phyloP scores from a whole-genome alignment of 2,888 invertebrate species.

The Trichogramma evanescens region DNA sequence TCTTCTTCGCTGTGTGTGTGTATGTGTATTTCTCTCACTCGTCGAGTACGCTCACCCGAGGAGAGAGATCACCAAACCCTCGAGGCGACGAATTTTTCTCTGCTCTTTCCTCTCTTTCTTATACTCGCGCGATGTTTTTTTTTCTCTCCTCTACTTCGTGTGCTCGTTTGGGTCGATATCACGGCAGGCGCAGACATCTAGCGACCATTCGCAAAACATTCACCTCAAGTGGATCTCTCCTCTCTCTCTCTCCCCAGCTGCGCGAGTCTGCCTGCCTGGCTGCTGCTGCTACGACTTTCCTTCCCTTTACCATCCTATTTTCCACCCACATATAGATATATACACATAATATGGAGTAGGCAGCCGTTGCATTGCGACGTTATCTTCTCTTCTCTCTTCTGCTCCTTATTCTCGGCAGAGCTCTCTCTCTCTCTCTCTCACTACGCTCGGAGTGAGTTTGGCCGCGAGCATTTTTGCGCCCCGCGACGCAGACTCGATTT shows the following conservation, averaged over 20 bases:
- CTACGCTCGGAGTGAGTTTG: too few relatives aligned
- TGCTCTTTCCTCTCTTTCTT: background rate
- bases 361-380: conserved; percentile 9
- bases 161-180: conserved; percentile 41
- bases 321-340: conserved; percentile 5
- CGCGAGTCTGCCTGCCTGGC: background rate
- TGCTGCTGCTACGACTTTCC: background rate
- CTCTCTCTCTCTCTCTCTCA: conserved; percentile 1
- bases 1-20: background rate
- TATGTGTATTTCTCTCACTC: too few relatives aligned
- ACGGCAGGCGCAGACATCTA: conserved; percentile 45
- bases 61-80: too few relatives aligned
- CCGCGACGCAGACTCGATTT: conserved; percentile 16
- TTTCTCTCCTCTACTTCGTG: conserved; percentile 29
- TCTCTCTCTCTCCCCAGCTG: conserved; percentile 11
- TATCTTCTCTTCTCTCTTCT: conserved; percentile 7
- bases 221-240: conserved; percentile 43
- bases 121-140: too few relatives aligned
- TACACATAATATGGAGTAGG: background rate
- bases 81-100: background rate
- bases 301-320: conserved; percentile 21
- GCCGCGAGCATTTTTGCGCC: background rate
- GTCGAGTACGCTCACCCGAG: too few relatives aligned
- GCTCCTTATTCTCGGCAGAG: background rate
- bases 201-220: conserved; percentile 48